Conservation (phyloP, 2,797 vertebrate genomes). For the Leptoclinus maculatus region DNA sequence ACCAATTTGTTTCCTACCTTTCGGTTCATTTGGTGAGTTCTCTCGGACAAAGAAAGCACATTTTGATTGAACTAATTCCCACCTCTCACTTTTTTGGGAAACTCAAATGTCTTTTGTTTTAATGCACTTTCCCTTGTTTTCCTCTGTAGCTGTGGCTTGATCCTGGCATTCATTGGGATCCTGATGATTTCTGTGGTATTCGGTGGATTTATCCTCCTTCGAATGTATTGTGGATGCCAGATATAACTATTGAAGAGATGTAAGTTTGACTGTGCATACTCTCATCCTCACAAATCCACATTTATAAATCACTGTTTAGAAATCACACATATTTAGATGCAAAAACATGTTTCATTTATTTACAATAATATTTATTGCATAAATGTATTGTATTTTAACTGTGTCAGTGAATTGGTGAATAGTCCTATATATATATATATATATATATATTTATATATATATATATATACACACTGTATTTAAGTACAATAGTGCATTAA, state of each 20-base stretch:
- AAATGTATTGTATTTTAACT: no score
- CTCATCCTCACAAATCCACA: not conserved
- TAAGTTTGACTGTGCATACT: conserved; percentile 17
- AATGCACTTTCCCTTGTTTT: not conserved
- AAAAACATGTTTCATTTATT: no score
- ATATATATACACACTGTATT: no score
- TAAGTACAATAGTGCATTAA: no score
- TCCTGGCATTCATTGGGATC: no score
- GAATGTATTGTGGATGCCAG: conserved; percentile 53
- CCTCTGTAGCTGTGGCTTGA: conserved; percentile 40
- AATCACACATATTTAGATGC: not conserved
- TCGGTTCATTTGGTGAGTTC: not conserved
- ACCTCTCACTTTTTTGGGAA: not conserved
- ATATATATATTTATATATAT: no score
- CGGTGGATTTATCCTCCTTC: conserved; percentile 19
- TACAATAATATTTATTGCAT: no score
- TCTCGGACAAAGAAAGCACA: not conserved
- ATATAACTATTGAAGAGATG: conserved; percentile 59
- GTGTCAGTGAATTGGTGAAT: no score
- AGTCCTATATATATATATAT: no score
- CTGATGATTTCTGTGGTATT: not conserved
- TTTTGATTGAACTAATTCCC: not conserved
- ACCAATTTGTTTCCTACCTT: not conserved
- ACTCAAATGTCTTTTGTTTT: not conserved
- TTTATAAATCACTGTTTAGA: not conserved